Evolutionary conservation across 2,888 invertebrate species (phyloP).

Genomic region (Drepana falcataria): DNA sequence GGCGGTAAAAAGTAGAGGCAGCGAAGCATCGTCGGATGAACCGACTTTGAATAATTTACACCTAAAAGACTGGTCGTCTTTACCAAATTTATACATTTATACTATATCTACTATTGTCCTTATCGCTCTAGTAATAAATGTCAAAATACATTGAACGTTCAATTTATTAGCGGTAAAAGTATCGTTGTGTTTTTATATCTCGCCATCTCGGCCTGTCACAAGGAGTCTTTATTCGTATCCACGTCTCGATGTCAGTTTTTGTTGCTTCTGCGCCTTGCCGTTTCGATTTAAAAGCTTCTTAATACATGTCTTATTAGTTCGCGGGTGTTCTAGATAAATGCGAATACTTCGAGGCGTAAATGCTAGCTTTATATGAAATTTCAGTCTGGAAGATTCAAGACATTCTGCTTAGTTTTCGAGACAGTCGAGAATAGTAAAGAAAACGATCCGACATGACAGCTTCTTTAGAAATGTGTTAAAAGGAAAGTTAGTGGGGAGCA

Average conservation of each 20-base stretch:
- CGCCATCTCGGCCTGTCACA: slow-evolving; percentile 53
- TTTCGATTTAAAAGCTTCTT: slow-evolving; percentile 49
- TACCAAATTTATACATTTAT: slow-evolving; percentile 17
- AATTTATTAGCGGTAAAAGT: slow-evolving; percentile 11
- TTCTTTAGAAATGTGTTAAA: too few relatives aligned
- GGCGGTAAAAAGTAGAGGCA: slow-evolving; percentile 59
- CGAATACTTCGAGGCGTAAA: neutral
- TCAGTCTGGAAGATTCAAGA: too few relatives aligned
- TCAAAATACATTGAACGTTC: slow-evolving; percentile 11
- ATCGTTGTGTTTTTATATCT: slow-evolving; percentile 39
- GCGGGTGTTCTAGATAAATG: slow-evolving; percentile 30
- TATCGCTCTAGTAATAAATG: slow-evolving; percentile 22
- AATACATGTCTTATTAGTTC: slow-evolving; percentile 51
- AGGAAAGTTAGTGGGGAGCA: too few relatives aligned
- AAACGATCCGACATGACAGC: too few relatives aligned
- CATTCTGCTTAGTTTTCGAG: too few relatives aligned
- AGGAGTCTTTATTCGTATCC: slow-evolving; percentile 52
- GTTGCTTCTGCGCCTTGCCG: slow-evolving; percentile 41
- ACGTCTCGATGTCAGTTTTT: slow-evolving; percentile 56
- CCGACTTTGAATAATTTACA: slow-evolving; percentile 73
- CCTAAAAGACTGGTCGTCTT: slow-evolving; percentile 51
- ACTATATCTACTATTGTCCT: slow-evolving; percentile 8
- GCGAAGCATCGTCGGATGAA: slow-evolving; percentile 56
- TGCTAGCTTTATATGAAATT: too few relatives aligned
- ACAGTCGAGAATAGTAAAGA: too few relatives aligned